Percentiles rank a stretch among this genome's conserved stretches.
Conservation (phyloP, 2,888 invertebrate genomes). For the Dryadula phaetusa region DNA sequence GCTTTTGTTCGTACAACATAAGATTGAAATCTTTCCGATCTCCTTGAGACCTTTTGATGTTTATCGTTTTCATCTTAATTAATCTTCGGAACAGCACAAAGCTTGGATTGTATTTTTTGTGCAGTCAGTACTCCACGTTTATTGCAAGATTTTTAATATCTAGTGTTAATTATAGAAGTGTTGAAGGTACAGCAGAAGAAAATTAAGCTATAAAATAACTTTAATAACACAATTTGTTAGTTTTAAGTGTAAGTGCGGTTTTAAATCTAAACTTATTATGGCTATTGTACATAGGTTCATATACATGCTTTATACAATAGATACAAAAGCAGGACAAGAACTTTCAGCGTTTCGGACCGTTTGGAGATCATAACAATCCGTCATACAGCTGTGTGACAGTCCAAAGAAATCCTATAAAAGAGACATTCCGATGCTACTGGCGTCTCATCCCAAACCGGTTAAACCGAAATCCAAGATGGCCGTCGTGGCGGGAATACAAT, state of each 20-base stretch:
- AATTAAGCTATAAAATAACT: constrained; percentile 61
- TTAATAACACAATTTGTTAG: not conserved
- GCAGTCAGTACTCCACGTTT: constrained; percentile 59
- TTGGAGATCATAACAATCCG: constrained; percentile 36
- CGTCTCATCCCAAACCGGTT: constrained; percentile 65
- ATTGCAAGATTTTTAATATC: constrained; percentile 74
- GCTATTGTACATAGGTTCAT: not conserved
- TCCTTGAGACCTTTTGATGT: constrained; percentile 57
- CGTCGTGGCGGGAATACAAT: constrained; percentile 65
- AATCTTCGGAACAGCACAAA: constrained; percentile 76
- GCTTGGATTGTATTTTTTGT: constrained; percentile 75
- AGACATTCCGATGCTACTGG: constrained; percentile 58
- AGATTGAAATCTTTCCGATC: constrained; percentile 53
- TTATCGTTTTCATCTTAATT: constrained; percentile 72
- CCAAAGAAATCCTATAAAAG: constrained; percentile 58
- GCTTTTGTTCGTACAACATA: constrained; percentile 46
- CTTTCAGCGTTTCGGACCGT: constrained; percentile 37
- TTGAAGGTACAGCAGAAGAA: constrained; percentile 64
- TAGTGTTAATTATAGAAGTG: constrained; percentile 75
- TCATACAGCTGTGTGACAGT: constrained; percentile 45
- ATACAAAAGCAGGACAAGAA: constrained; percentile 34
- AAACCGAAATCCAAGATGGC: constrained; percentile 74
- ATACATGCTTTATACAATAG: constrained; percentile 1
- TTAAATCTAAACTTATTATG: constrained; percentile 1
- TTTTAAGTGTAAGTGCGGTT: not conserved